Percentiles rank a stretch among this genome's conserved stretches.
Evolutionary conservation across 1,140 invertebrate genomes (phyloP).

Genomic region (Stenopsyche tienmushanensis): DNA sequence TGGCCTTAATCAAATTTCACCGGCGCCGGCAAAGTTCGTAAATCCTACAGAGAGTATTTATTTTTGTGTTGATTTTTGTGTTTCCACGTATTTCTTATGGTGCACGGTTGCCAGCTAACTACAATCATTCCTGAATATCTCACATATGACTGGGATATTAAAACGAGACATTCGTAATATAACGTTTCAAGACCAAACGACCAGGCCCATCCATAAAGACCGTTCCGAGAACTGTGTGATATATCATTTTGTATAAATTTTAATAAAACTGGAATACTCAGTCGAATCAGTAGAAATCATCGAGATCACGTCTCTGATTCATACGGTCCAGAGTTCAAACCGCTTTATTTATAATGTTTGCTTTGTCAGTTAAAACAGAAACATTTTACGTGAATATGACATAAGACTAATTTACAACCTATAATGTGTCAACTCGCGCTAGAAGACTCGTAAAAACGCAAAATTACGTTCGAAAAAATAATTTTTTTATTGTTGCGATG

Average conservation of each 20-base stretch:
- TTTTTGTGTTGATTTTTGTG: neutral
- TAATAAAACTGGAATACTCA: slow-evolving; percentile 20
- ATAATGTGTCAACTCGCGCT: too few relatives aligned
- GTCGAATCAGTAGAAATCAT: slow-evolving; percentile 26
- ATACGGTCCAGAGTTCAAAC: neutral
- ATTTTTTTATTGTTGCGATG: too few relatives aligned
- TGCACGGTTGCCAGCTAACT: neutral
- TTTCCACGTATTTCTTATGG: neutral
- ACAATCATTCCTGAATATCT: neutral
- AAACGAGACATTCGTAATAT: neutral
- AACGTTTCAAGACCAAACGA: slow-evolving; percentile 5
- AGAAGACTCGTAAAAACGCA: too few relatives aligned
- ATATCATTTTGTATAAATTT: slow-evolving; percentile 26
- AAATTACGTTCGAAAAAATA: too few relatives aligned
- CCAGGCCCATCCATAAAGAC: neutral
- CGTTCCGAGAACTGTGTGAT: slow-evolving; percentile 16
- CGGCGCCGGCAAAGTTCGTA: neutral
- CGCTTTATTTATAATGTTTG: slow-evolving; percentile 6
- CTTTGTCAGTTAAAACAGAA: slow-evolving; percentile 8
- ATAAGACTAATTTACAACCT: too few relatives aligned
- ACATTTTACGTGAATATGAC: slow-evolving; percentile 14
- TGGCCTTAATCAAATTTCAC: slow-evolving; percentile 3
- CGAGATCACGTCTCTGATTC: slow-evolving; percentile 19
- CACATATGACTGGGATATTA: neutral
- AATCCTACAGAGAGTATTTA: neutral